Base-by-base conservation (phyloP, 1,140 invertebrate genomes). In the Brachionus plicatilis region DNA sequence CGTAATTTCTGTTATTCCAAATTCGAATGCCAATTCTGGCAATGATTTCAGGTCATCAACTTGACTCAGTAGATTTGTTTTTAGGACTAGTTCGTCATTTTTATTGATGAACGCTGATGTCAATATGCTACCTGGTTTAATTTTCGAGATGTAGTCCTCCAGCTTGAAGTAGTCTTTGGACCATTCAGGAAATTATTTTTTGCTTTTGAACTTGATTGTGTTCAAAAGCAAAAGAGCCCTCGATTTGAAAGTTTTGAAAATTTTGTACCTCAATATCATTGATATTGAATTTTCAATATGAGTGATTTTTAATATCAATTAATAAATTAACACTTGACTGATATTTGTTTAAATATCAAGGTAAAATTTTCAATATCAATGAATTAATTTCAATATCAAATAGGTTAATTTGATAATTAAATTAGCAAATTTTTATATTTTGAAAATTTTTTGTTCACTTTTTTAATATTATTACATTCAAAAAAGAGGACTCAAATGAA, bases 161-260 rank as follows among this genome's bases (percentile, higher is more conserved):
- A 68, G 11, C 7, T 37, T n/a, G 11, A 68, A 68, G 29, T 68
- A 68, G 66, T 68, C 66, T 27, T 68, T 27, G 66, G 33, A 68
- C 24, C 12, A n/a, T 33, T 33, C 66, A 68, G 66, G 66, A 68
- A 68, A 68, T 12, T 68, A 33, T 33, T 68, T 68, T 27, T 68
- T 68, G 33, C 66, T 68, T 68, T 68, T 68, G 66, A 68, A 68
- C n/a, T 68, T 68, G 12, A 68, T 68, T n/a, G 66, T 33, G 29
- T 33, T 68, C 29, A 5, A 7, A 24, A 37, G 11, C 11, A 50
- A 8, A n/a, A 12, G 47, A 50, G 47, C 12, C 47, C 47, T 50
- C 47, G 47, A 50, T 50, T 12, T 50, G 47, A 50, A 50, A 50
- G 11, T 50, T 50, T 50, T 50, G 47, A n/a, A n/a, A n/a, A n/a